A percentile compares a stretch with the other conserved stretches of the same genome.
These are phyloP conservation scores for Bostrychus sinensis DNA, from an alignment of 2,113 vertebrate genomes.

Conservation along the genomic window DNA sequence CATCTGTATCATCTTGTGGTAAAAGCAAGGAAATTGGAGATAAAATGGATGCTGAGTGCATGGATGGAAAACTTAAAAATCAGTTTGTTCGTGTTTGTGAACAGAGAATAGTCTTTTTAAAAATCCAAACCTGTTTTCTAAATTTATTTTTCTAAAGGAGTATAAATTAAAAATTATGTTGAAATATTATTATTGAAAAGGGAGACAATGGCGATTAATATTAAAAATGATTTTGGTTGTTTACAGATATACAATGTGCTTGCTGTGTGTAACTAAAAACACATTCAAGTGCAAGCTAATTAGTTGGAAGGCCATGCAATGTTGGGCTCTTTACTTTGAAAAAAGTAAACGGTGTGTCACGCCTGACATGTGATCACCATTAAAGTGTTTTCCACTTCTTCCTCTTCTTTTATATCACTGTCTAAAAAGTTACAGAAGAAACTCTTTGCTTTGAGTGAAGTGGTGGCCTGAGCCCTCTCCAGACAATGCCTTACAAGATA, in stretches of 20 bases:
- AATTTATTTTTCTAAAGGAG: constrained; percentile 50
- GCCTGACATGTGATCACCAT: constrained; percentile 73
- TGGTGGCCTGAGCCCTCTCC: constrained; percentile 75
- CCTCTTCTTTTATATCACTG: constrained; percentile 72
- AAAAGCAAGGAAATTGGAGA: constrained; percentile 80
- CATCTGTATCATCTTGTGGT: constrained; percentile 82
- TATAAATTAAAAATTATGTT: constrained; percentile 39
- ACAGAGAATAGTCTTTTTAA: constrained; percentile 16
- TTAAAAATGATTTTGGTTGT: constrained; percentile 53
- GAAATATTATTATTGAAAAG: constrained; percentile 19
- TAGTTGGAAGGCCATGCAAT: constrained; percentile 57
- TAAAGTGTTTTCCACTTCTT: constrained; percentile 71
- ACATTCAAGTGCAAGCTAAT: constrained; percentile 64
- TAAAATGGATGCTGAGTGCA: constrained; percentile 73
- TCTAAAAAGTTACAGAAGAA: constrained; percentile 72
- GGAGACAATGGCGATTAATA: constrained; percentile 34
- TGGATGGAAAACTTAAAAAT: constrained; percentile 63
- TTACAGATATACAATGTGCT: constrained; percentile 61
- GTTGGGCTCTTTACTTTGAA: constrained; percentile 52
- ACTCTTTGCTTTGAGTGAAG: constrained; percentile 74
- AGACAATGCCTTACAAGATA: constrained; percentile 82
- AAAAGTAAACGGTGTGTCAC: constrained; percentile 59
- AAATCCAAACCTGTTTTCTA: constrained; percentile 41
- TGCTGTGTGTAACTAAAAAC: constrained; percentile 41
- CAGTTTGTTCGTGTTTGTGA: constrained; percentile 57